Evolutionary conservation across 1,140 invertebrate genomes (phyloP), one percentile per base, ranked within the genome.

Genomic region (Drosophila athabasca): DNA sequence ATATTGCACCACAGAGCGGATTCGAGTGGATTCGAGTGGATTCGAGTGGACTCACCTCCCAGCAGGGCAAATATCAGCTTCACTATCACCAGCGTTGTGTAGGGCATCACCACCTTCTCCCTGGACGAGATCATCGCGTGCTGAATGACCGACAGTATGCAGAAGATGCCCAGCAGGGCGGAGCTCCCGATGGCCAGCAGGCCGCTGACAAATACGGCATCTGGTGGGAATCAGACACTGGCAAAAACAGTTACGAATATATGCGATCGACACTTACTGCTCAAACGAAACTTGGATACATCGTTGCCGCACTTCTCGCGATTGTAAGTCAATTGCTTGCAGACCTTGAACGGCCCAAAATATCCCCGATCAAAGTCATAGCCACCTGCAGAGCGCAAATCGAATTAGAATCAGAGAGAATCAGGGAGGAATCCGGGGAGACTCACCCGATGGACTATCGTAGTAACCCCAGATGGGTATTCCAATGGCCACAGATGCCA

Each of bases 331-430:
- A 96, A 92, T 76, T 95, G 93, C 92, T 97, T 97, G 93, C 96
- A 97, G 52, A 95, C 94, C 73, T 94, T 95, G 95, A 96, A 97
- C 84, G 96, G 96, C 69, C 96, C 96, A 90, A 97, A 97, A 92
- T 97, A 96, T 49, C 96, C 96, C 67, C 93, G 93, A 90, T 97
- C 96, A 35, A 74, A 80, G 61, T 90, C 90, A 71, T 89, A 92
- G 67, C 91, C 91, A 69, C 79, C 82, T 90, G 60, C 39, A 51
- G 2, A 7, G 17, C 13, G 6, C 39, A 45, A 9, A 52, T 24
- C 49, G 41, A 5, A 19, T 95, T 15, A 29, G 17, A 93, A 93
- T 45, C 70, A 75, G 62, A 83, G 64, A 43, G 24, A 24, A 24
- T 4, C 24, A 39, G 70, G 9, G 11, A 11, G 2, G 55, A 15